These are phyloP conservation scores for Tromatobia lineatoria DNA, from an alignment of 2,888 invertebrate species.

Conservation along the genomic window DNA sequence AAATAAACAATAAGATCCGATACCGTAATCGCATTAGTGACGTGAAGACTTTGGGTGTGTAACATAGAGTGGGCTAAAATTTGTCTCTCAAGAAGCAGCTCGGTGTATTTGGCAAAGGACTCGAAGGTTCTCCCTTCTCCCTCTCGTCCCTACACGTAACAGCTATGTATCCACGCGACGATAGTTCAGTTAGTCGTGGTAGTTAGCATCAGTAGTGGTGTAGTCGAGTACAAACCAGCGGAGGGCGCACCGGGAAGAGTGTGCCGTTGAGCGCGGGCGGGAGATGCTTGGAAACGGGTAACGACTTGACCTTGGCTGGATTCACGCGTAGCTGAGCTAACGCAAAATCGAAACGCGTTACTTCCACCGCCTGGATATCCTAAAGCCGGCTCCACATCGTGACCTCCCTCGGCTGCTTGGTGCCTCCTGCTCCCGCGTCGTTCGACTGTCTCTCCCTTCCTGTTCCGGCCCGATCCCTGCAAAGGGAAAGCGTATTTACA, in stretches of 20 bases:
- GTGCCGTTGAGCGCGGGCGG: constrained; percentile 67
- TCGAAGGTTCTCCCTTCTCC: constrained; percentile 7
- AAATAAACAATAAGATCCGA: background rate
- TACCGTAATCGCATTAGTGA: background rate
- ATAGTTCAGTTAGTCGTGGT: background rate
- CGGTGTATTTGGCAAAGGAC: background rate
- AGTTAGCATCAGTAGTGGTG: constrained; percentile 16
- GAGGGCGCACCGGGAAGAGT: constrained; percentile 32
- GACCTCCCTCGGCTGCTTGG: constrained; percentile 65
- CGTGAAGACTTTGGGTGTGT: background rate
- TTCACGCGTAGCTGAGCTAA: constrained; percentile 86
- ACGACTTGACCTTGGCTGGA: constrained; percentile 86
- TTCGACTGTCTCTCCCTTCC: constrained; percentile 26
- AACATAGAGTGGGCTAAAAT: background rate
- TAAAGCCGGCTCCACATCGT: constrained; percentile 84
- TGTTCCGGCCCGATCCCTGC: constrained; percentile 2
- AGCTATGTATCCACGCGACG: too few species aligned
- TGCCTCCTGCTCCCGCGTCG: constrained; percentile 12
- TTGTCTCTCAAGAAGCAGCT: constrained; percentile 4
- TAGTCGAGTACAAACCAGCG: constrained; percentile 22
- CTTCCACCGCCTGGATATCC: constrained; percentile 85
- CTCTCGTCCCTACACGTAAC: background rate
- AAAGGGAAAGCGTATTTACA: constrained; percentile 13
- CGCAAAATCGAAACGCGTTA: constrained; percentile 86
- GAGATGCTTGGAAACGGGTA: constrained; percentile 81